Evolutionary conservation across 2,888 invertebrate genomes (phyloP).

Genomic region (Andrena chrysosceles): DNA sequence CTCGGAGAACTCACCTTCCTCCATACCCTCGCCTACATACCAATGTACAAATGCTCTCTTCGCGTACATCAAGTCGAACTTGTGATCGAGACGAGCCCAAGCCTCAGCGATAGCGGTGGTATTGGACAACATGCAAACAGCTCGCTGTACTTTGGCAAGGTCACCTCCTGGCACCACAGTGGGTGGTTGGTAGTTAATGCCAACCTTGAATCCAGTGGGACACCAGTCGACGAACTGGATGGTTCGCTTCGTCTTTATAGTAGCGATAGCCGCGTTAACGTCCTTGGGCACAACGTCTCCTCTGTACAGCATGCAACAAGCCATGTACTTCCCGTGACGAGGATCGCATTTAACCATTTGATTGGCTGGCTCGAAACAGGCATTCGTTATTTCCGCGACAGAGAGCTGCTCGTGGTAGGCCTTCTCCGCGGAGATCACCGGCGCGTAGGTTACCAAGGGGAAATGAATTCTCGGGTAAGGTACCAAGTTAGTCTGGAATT

Average conservation of each 20-base stretch:
- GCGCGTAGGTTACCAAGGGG: conserved; percentile 96
- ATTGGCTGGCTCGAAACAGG: conserved; percentile 98
- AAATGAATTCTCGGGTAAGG: conserved; percentile 96
- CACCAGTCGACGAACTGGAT: conserved; percentile 98
- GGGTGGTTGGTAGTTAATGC: conserved; percentile 97
- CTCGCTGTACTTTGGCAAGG: conserved; percentile 97
- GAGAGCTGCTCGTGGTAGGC: conserved; percentile 97
- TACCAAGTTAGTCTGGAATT: conserved; percentile 96
- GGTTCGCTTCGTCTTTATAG: conserved; percentile 97
- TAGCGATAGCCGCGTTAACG: conserved; percentile 96
- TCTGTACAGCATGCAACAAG: conserved; percentile 97
- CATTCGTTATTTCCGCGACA: conserved; percentile 97
- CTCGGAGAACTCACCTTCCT: conserved; percentile 95
- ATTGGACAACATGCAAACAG: conserved; percentile 99
- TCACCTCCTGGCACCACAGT: conserved; percentile 97
- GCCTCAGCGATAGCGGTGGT: conserved; percentile 98
- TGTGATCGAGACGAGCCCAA: conserved; percentile 98
- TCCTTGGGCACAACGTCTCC: conserved; percentile 99
- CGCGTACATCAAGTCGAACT: conserved; percentile 98
- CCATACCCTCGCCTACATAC: conserved; percentile 95
- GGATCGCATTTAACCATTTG: conserved; percentile 98
- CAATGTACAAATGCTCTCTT: conserved; percentile 98
- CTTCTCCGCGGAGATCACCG: conserved; percentile 97
- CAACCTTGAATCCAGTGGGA: conserved; percentile 93
- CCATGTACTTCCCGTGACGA: conserved; percentile 97